Evolutionary conservation across 30 jellyfish, hydroid and myxozoan species (phyloP).

Genomic region (Aurelia aurita complex sp. Pacific): DNA sequence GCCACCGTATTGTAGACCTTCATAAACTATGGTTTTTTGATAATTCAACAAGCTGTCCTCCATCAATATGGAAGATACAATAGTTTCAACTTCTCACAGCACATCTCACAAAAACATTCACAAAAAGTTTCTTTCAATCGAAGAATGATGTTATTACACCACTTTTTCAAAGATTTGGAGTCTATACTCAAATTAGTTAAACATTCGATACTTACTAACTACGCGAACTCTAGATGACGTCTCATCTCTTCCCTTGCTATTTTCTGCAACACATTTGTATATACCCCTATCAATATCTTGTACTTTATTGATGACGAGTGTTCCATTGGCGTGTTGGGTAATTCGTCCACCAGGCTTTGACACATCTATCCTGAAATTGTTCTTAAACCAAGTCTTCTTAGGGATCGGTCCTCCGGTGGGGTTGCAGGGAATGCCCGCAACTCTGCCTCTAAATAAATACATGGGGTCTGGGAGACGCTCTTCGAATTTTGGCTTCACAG

Average conservation of each 20-base stretch:
- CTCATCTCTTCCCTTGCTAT: conserved; percentile 60
- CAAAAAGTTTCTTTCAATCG: too few relatives aligned
- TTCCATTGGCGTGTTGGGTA: conserved; percentile 62
- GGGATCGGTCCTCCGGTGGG: conserved; percentile 98
- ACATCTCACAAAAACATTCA: too few relatives aligned
- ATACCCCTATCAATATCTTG: conserved; percentile 71
- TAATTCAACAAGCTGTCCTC: too few relatives aligned
- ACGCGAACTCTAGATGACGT: conserved; percentile 62
- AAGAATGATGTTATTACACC: too few relatives aligned
- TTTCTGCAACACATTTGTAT: conserved; percentile 80
- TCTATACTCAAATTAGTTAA: too few relatives aligned
- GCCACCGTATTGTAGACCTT: too few relatives aligned
- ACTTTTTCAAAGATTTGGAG: too few relatives aligned
- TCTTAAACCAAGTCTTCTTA: conserved; percentile 75
- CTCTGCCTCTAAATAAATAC: conserved; percentile 72
- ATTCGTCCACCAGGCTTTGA: conserved; percentile 9
- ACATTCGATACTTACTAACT: conserved; percentile 58
- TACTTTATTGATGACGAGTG: conserved; percentile 61
- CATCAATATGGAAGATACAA: too few relatives aligned
- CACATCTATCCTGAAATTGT: conserved; percentile 26
- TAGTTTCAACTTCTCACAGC: too few relatives aligned
- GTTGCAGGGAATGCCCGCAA: conserved; percentile 69
- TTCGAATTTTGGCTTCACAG: conserved; percentile 73
- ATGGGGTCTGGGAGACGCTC: conserved; percentile 87
- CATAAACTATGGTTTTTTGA: too few relatives aligned